Evolutionary conservation across 2,888 invertebrate genomes (phyloP).

Genomic region (Plutella xylostella): DNA sequence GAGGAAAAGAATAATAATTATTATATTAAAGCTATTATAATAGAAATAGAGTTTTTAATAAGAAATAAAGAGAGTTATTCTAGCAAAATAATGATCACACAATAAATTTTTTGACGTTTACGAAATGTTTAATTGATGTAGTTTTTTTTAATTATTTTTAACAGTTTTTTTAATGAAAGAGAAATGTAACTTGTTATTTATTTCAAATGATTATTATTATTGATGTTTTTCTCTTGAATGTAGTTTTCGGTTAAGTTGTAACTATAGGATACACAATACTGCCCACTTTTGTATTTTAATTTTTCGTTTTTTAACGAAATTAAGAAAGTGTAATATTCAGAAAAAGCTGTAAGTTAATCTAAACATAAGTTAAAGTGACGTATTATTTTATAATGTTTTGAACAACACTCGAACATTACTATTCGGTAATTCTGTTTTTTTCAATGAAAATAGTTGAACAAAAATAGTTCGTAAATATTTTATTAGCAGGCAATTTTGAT

Average conservation of each 20-base stretch:
- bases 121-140: conserved; percentile 31
- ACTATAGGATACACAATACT: conserved; percentile 60
- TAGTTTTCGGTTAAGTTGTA: conserved; percentile 61
- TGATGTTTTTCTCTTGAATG: conserved; percentile 55
- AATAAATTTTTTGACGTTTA: conserved; percentile 40
- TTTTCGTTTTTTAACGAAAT: conserved; percentile 30
- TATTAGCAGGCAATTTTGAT: conserved; percentile 52
- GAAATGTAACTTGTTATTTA: conserved; percentile 67
- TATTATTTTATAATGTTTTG: conserved; percentile 33
- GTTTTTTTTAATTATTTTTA: conserved; percentile 55
- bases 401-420: conserved; percentile 42
- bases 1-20: conserved; percentile 63
- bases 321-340: conserved; percentile 24
- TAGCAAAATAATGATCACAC: conserved; percentile 56
- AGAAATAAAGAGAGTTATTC: conserved; percentile 60
- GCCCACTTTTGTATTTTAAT: conserved; percentile 50
- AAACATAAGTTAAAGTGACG: conserved; percentile 30
- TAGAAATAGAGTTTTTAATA: conserved; percentile 68
- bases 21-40: conserved; percentile 65
- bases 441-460: conserved; percentile 12
- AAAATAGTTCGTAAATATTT: conserved; percentile 18
- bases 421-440: conserved; percentile 10
- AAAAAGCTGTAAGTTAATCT: conserved; percentile 22
- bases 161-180: conserved; percentile 51
- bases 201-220: conserved; percentile 69